These are phyloP conservation scores for Drosophila micromelanica DNA, from an alignment of 1,140 invertebrate genomes.

Conservation along the genomic window DNA sequence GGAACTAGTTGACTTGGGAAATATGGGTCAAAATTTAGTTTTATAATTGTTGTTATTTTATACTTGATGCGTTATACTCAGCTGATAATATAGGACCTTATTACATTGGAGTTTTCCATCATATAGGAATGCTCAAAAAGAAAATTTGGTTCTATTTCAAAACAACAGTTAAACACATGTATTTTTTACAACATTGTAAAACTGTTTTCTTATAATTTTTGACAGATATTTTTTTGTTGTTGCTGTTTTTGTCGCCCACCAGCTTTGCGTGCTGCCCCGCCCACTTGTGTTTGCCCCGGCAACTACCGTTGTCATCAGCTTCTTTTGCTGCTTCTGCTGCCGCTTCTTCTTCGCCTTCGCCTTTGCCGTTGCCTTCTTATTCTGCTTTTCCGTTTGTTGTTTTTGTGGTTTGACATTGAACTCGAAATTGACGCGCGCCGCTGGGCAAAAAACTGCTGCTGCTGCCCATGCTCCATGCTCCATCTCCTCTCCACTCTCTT, in stretches of 20 bases:
- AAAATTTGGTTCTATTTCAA: no score
- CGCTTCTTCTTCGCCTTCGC: constrained; percentile 16
- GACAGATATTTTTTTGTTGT: no score
- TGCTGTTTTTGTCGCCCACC: constrained; percentile 16
- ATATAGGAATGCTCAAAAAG: no score
- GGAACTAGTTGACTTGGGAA: no score
- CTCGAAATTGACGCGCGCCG: constrained; percentile 78
- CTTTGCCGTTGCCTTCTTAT: not conserved
- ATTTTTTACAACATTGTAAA: no score
- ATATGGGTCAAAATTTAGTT: not conserved
- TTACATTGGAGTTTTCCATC: no score
- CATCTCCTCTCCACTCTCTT: constrained; percentile 5
- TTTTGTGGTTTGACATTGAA: constrained; percentile 83
- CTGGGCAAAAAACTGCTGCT: constrained; percentile 65
- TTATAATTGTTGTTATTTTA: constrained; percentile 6
- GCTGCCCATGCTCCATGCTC: constrained; percentile 8
- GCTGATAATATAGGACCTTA: no score
- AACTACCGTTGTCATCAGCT: constrained; percentile 1
- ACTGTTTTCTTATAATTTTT: no score
- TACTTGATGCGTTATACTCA: no score
- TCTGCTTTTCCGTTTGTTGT: constrained; percentile 37
- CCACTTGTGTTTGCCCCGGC: not conserved
- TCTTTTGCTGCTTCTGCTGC: constrained; percentile 1
- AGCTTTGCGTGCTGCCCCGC: constrained; percentile 6
- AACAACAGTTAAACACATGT: no score